These are phyloP conservation scores for Scomber scombrus DNA, from an alignment of 2,113 vertebrate species.

Conservation along the genomic window DNA sequence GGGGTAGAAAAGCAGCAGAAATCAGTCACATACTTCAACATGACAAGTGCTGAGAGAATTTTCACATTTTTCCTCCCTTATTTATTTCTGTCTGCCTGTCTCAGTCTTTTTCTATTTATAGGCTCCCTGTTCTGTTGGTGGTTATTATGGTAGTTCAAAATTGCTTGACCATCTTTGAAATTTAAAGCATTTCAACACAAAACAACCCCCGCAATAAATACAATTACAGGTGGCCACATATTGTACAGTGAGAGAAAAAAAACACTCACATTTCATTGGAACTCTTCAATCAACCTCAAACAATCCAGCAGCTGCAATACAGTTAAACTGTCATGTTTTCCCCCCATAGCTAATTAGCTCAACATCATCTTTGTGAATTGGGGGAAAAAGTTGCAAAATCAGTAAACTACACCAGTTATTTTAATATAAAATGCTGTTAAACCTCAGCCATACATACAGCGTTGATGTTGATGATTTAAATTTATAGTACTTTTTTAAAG, in stretches of 20 bases:
- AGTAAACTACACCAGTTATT: too few relatives aligned
- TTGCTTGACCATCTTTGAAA: not conserved
- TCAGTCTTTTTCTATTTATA: slow-evolving; percentile 39
- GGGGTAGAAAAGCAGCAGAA: slow-evolving; percentile 6
- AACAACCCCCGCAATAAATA: not conserved
- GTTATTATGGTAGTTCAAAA: slow-evolving; percentile 31
- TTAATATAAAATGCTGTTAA: too few relatives aligned
- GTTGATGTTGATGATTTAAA: too few relatives aligned
- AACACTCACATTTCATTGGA: too few relatives aligned
- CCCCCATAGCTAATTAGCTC: too few relatives aligned
- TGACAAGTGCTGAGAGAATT: slow-evolving; percentile 14
- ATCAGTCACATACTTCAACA: slow-evolving; percentile 23
- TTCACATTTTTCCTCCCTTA: not conserved
- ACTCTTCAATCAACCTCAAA: too few relatives aligned
- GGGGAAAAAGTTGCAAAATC: too few relatives aligned
- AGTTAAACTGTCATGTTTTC: too few relatives aligned
- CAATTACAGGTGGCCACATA: not conserved
- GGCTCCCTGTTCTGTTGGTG: not conserved
- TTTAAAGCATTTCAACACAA: slow-evolving; percentile 18
- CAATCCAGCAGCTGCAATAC: too few relatives aligned
- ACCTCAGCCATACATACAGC: too few relatives aligned
- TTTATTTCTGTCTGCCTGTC: not conserved
- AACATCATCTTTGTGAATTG: too few relatives aligned
- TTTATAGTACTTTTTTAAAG: too few relatives aligned
- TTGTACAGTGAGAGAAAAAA: not conserved